Conservation (phyloP, 1,140 invertebrate genomes). For the Pogonognathellus flavescens region DNA sequence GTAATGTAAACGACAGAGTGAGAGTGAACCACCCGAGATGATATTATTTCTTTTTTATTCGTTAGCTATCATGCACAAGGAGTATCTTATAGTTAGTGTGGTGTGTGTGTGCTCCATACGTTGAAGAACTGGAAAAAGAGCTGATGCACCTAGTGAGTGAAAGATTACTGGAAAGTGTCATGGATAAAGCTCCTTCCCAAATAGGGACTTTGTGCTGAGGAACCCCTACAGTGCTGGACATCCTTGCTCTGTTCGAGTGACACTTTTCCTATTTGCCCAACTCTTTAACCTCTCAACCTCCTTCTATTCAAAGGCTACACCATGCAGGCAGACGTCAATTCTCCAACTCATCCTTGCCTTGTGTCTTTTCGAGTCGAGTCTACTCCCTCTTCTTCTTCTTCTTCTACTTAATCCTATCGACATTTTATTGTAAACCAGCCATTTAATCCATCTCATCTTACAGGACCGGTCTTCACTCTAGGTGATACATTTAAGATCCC, state of each 20-base stretch:
- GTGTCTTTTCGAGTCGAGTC: not conserved
- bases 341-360: not conserved
- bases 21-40: not conserved
- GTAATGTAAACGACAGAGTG: not conserved
- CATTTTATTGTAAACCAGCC: slow-evolving; percentile 49
- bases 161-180: slow-evolving; percentile 57
- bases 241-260: slow-evolving; percentile 57
- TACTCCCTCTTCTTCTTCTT: not conserved
- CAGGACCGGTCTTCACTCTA: slow-evolving; percentile 37
- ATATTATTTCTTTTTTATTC: not conserved
- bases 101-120: not conserved
- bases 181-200: slow-evolving; percentile 46
- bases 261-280: slow-evolving; percentile 62
- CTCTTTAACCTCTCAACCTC: slow-evolving; percentile 62
- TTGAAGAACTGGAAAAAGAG: not conserved
- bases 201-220: slow-evolving; percentile 53
- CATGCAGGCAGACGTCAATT: not conserved
- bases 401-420: slow-evolving; percentile 42
- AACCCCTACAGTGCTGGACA: slow-evolving; percentile 39
- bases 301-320: slow-evolving; percentile 25
- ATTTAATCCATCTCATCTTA: slow-evolving; percentile 38
- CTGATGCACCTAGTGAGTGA: slow-evolving; percentile 53
- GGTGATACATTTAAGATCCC: slow-evolving; percentile 39
- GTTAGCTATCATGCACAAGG: not conserved
- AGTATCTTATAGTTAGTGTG: not conserved